Conservation (phyloP, 2,113 vertebrate species). For the Erinaceus europaeus region DNA sequence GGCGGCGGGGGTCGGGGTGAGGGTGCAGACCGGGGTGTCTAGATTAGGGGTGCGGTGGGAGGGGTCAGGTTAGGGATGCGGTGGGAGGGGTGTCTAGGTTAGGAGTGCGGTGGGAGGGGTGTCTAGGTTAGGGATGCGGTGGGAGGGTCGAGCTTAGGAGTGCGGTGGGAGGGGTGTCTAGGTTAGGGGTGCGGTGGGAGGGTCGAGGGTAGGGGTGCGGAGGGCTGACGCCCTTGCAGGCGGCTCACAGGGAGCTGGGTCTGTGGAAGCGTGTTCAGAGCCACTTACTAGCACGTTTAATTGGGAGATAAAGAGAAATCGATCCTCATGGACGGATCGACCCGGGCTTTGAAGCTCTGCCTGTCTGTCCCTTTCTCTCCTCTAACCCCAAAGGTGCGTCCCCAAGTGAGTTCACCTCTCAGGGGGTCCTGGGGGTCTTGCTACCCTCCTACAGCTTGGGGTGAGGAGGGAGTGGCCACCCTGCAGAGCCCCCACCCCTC, state of each 20-base stretch:
- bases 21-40: no score
- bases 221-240: background rate
- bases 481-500: background rate
- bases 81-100: no score
- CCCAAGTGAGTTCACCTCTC: no score
- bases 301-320: constrained; percentile 81
- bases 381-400: background rate
- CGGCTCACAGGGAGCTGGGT: constrained; percentile 60
- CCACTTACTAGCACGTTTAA: constrained; percentile 76
- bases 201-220: background rate
- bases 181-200: no score
- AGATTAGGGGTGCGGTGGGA: no score
- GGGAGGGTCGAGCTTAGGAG: no score
- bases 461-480: background rate
- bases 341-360: constrained; percentile 48
- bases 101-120: no score
- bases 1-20: no score
- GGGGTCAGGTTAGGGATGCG: no score
- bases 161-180: no score
- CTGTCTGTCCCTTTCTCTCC: background rate
- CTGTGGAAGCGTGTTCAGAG: constrained; percentile 56
- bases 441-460: background rate
- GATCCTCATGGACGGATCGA: constrained; percentile 78
- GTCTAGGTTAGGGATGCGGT: no score
- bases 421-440: no score